Conservation (phyloP, 2,888 invertebrate genomes). For the Pollenia angustigena region DNA sequence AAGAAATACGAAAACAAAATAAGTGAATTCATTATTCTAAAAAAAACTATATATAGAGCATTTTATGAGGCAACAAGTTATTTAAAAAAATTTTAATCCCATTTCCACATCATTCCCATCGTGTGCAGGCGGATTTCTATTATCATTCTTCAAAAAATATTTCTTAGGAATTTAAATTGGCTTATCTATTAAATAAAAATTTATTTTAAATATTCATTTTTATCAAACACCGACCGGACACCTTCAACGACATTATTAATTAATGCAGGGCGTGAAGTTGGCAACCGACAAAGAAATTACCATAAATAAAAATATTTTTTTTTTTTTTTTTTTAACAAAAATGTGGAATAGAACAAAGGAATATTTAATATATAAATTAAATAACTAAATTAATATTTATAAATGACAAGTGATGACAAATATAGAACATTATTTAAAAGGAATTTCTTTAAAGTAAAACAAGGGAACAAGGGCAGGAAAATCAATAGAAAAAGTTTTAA, state of each 20-base stretch:
- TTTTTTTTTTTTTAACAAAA: not conserved
- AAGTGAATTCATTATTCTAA: no score
- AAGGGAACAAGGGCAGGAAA: not conserved
- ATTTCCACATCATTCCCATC: no score
- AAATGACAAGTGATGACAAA: conserved; percentile 36
- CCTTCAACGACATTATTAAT: not conserved
- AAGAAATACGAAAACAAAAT: no score
- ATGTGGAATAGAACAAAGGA: not conserved
- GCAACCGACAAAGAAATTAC: conserved; percentile 25
- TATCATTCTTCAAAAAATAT: not conserved
- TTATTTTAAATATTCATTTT: not conserved
- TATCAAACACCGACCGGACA: not conserved
- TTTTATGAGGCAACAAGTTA: no score
- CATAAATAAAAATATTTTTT: conserved; percentile 17
- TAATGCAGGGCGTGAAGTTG: conserved; percentile 31
- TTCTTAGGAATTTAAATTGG: not conserved
- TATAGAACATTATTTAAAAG: not conserved
- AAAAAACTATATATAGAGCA: no score
- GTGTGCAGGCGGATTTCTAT: not conserved
- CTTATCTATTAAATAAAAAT: not conserved
- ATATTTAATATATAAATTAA: conserved; percentile 23
- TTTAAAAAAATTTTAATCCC: no score
- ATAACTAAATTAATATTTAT: conserved; percentile 41
- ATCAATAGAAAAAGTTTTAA: no score
- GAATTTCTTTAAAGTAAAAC: not conserved